Evolutionary conservation across 2,113 vertebrate species (phyloP), one percentile per base, ranked within the genome.

Genomic region (Seriola rivoliana): DNA sequence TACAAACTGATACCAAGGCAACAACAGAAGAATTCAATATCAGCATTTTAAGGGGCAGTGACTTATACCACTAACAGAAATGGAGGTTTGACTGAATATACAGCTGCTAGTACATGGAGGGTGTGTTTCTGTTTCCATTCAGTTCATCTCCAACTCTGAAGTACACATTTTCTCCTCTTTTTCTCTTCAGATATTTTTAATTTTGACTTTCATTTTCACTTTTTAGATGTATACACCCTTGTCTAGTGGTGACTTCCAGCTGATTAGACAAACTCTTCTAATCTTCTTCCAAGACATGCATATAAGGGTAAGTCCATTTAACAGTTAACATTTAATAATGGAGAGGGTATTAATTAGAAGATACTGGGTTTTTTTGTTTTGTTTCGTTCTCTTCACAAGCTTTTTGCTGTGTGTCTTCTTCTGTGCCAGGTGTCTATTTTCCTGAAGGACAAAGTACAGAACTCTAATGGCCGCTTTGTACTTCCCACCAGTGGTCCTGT

Each of bases 241-340:
- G 66, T 81, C 94, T 93, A 80, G 93, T 25, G 98, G 98, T 0
- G 97, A 99, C 89, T 98, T 99, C 94, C 98, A 99, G 91, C 93
- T 98, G 44, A 98, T 99, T 90, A 95, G 98, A 84, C 98, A 99
- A 94, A 99, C 96, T 0, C 95, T 99, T 71, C 97, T 99, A 34
- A 92, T 96, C 88, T 99, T 99, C 92, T 99, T 99, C 89, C 98
- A 99, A 94, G 98, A 99, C 90, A 97, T 99, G 96, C 98, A 99
- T 72, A 99, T 99, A 88, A 94, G 98, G 94, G 98, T 99, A 94
- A 96, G 97, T 86, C 36, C 6, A 5, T 55, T 23, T 57, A 29
- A 29, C 29, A 29, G 29, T 54, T 21, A 16, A 5, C 1, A 19
- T 59, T 67, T 44, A 4, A 46, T 21, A 11, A 6, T 25, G 6